Conservation (phyloP, 2,888 invertebrate species). For the Fissipunctia ypsillon region DNA sequence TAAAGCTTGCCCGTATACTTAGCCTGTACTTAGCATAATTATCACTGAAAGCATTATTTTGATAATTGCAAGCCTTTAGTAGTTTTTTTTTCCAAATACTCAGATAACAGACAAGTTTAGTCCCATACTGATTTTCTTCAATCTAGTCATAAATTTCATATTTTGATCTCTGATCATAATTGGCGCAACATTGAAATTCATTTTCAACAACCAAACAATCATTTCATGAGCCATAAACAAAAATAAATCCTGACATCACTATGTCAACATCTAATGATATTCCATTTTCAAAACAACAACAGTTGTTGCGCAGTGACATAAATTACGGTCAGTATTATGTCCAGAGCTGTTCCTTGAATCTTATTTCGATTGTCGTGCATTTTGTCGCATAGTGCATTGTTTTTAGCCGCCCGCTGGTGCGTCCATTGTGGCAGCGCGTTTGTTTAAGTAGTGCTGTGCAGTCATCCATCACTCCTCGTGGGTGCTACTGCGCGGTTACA, state of each 20-base stretch:
- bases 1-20: not conserved
- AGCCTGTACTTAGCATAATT: not conserved
- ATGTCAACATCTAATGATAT: constrained; percentile 60
- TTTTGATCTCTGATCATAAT: not conserved
- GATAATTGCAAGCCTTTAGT: not conserved
- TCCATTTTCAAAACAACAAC: constrained; percentile 63
- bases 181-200: not conserved
- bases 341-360: constrained; percentile 77
- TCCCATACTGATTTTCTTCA: not conserved
- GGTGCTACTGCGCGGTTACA: constrained; percentile 86
- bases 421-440: constrained; percentile 60
- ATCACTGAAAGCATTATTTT: not conserved
- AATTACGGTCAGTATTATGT: constrained; percentile 74
- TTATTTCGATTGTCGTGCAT: constrained; percentile 68
- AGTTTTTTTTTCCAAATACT: too few species aligned
- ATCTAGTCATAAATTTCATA: not conserved
- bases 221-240: constrained; percentile 42
- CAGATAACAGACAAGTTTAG: too few species aligned
- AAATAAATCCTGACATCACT: constrained; percentile 38
- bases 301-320: constrained; percentile 71
- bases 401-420: constrained; percentile 78
- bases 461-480: constrained; percentile 79
- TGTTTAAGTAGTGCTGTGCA: constrained; percentile 77
- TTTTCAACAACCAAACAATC: constrained; percentile 15
- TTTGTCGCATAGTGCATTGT: constrained; percentile 75